Evolutionary conservation across 2,888 invertebrate species (phyloP).

Genomic region (Osmoderma eremita): DNA sequence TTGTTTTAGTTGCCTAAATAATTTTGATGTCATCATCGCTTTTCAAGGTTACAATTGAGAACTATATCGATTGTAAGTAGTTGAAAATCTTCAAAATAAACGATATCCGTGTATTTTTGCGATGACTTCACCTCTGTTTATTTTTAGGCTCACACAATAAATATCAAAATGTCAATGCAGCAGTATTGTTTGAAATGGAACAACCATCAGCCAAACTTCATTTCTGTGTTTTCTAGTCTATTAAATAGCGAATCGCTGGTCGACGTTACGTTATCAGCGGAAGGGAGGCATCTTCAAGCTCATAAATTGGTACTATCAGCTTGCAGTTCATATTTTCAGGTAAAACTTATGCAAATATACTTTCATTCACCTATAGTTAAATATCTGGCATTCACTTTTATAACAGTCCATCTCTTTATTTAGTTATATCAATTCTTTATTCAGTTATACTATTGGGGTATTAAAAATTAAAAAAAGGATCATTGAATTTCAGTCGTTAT

Average conservation of each 20-base stretch:
- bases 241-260: conserved; percentile 85
- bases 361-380: conserved; percentile 10
- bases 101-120: conserved; percentile 23
- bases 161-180: conserved; percentile 60
- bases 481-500: conserved; percentile 72
- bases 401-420: no score
- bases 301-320: conserved; percentile 91
- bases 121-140: conserved; percentile 28
- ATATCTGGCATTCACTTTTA: neutral
- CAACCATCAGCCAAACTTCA: conserved; percentile 93
- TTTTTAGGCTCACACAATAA: conserved; percentile 38
- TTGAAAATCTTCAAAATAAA: conserved; percentile 38
- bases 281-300: conserved; percentile 87
- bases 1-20: conserved; percentile 51
- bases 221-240: conserved; percentile 86
- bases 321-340: conserved; percentile 94
- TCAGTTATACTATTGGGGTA: neutral
- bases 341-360: conserved; percentile 56
- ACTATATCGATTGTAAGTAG: conserved; percentile 57
- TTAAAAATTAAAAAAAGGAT: neutral
- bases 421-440: neutral
- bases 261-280: conserved; percentile 91
- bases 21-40: conserved; percentile 57
- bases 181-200: conserved; percentile 78
- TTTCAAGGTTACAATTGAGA: conserved; percentile 59